phyloP scores from a whole-genome alignment of 2,888 invertebrate genomes.

The Chironomus tentans region DNA sequence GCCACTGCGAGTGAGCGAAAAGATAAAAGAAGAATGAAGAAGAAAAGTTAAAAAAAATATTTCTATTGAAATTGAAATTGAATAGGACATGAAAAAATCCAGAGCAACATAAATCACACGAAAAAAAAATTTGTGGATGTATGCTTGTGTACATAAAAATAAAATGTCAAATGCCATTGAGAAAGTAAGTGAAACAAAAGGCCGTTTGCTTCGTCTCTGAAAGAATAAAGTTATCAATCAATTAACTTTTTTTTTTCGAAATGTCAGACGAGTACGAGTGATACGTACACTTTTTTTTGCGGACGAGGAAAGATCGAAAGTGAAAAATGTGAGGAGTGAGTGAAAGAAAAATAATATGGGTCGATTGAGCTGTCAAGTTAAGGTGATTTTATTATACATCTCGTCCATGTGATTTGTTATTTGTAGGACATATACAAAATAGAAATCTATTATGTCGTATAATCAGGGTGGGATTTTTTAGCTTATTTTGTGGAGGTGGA shows the following conservation, averaged over 20 bases:
- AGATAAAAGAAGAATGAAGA: not conserved
- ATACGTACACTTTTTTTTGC: not conserved
- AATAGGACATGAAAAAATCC: not conserved
- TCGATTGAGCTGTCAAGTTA: slow-evolving; percentile 25
- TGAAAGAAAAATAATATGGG: slow-evolving; percentile 3
- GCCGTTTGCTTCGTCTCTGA: not conserved
- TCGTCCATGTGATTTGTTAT: slow-evolving; percentile 7
- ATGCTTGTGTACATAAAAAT: too few relatives aligned
- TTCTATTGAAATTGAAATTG: not conserved
- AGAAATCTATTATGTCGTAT: not conserved
- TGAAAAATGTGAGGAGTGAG: not conserved
- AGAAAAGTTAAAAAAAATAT: not conserved
- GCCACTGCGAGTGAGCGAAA: not conserved
- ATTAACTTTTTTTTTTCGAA: slow-evolving; percentile 4
- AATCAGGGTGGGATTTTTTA: not conserved
- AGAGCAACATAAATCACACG: slow-evolving; percentile 21
- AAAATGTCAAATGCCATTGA: slow-evolving; percentile 20
- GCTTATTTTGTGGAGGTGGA: too few relatives aligned
- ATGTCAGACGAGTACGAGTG: too few relatives aligned
- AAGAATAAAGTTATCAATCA: slow-evolving; percentile 23
- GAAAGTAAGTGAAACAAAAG: slow-evolving; percentile 9
- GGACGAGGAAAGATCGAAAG: not conserved
- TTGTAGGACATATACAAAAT: slow-evolving; percentile 3
- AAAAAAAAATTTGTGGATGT: not conserved
- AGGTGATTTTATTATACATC: slow-evolving; percentile 27